Percentiles rank a stretch among this genome's conserved stretches.
Conservation (phyloP, 2,113 vertebrate species). For the Paracanthobrama guichenoti region DNA sequence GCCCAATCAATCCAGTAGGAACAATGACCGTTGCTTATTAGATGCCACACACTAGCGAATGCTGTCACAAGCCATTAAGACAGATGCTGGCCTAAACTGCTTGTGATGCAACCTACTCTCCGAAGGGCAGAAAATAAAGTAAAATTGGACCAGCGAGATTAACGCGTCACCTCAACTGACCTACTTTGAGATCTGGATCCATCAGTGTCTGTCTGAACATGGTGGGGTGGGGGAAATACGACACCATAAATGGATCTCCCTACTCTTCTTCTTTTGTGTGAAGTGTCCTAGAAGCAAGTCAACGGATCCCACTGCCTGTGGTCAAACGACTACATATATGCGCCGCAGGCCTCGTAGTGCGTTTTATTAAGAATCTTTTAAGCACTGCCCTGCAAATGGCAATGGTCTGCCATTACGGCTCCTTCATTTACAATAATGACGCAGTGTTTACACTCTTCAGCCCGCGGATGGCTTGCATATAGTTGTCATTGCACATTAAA, state of each 20-base stretch:
- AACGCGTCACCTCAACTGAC: slow-evolving; percentile 65
- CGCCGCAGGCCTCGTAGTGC: background rate
- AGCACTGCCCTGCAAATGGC: background rate
- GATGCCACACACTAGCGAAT: slow-evolving; percentile 37
- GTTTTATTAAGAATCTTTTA: background rate
- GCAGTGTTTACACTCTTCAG: background rate
- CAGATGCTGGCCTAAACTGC: slow-evolving; percentile 43
- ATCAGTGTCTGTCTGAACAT: slow-evolving; percentile 61
- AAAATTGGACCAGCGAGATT: slow-evolving; percentile 53
- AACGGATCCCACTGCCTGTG: slow-evolving; percentile 14
- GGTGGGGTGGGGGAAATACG: slow-evolving; percentile 49
- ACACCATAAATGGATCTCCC: slow-evolving; percentile 61
- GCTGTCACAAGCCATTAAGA: slow-evolving; percentile 50
- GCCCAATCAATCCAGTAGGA: slow-evolving; percentile 37
- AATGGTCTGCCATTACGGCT: background rate
- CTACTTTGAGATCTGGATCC: slow-evolving; percentile 64
- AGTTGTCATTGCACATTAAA: background rate
- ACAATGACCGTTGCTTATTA: slow-evolving; percentile 51
- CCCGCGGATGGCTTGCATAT: background rate
- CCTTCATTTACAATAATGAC: background rate
- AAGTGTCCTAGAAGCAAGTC: slow-evolving; percentile 42
- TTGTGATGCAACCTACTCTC: slow-evolving; percentile 50
- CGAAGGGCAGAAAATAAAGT: slow-evolving; percentile 17
- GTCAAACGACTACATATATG: background rate
- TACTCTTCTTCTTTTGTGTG: slow-evolving; percentile 32